Base-by-base conservation (phyloP, 2,888 invertebrate species). In the Euproctis similis region DNA sequence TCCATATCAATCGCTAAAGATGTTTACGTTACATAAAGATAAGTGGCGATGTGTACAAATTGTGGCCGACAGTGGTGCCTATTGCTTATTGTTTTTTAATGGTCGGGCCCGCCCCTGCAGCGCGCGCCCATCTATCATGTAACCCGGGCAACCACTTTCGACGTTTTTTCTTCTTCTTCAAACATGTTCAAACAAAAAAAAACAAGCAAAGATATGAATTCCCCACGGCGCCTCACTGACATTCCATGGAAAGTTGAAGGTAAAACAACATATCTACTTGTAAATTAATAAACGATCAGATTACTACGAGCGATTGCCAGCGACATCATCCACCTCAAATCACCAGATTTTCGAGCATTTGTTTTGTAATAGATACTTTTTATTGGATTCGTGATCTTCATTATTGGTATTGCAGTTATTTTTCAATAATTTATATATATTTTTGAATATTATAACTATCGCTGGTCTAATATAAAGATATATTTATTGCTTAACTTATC, bases 11-110 rank as follows among this genome's bases (percentile, higher is more conserved):
- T 17, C 10, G 23, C 27, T 13, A 10, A 7, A 12, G 12, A 22
- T n/a, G 14, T 28, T 31, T 31, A 32, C 20, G 39, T 42, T n/a
- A 48, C 72, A 78, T 77, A 61, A 67, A 81, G 80, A 71, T 59
- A 62, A 69, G 65, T 59, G 57, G 41, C 50, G 39, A 43, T 27
- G 55, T 47, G 55, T 66, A 74, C 76, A 80, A 80, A 81, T 81
- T 76, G 76, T 60, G 56, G 53, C 59, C 62, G 81, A 82, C 81
- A 72, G 61, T 59, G 64, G 62, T 64, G 67, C 53, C 59, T 59
- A 62, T 61, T 57, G 56, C 63, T 82, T 82, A 84, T 82, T 80
- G 82, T 84, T 78, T 81, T 82, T 75, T 82, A 84, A 82, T 80
- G 61, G 68, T 20, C 56, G 55, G 68, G 41, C 62, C 78, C 77